A percentile compares a stretch with the other conserved stretches of the same genome.
phyloP scores from a whole-genome alignment of 2,888 invertebrate genomes.

The Galerucella nymphaeae region DNA sequence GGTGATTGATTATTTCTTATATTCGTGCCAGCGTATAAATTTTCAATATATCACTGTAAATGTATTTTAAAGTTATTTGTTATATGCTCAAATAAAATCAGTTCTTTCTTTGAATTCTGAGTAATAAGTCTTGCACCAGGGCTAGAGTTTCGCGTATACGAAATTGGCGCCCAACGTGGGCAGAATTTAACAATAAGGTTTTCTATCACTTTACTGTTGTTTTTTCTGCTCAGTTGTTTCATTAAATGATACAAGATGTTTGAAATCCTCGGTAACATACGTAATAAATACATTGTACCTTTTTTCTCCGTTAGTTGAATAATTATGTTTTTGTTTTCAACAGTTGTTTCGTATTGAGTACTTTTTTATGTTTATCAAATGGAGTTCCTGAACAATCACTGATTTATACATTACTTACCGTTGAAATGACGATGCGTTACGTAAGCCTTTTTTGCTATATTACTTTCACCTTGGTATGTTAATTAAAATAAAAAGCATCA shows the following conservation, averaged over 20 bases:
- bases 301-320: background rate
- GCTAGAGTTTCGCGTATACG: too few relatives aligned
- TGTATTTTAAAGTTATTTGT: too few relatives aligned
- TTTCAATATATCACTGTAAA: background rate
- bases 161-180: too few relatives aligned
- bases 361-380: constrained; percentile 7
- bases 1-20: background rate
- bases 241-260: background rate
- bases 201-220: too few relatives aligned
- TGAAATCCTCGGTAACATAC: background rate
- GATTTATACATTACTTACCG: background rate
- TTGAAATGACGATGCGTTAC: background rate
- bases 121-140: too few relatives aligned
- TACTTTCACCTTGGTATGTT: background rate
- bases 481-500: background rate
- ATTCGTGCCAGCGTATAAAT: background rate
- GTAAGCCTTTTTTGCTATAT: background rate
- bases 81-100: too few relatives aligned
- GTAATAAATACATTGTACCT: background rate
- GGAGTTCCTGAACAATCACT: background rate
- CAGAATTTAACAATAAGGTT: too few relatives aligned
- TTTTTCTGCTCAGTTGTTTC: background rate
- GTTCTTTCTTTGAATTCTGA: too few relatives aligned
- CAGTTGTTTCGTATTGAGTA: background rate
- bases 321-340: background rate